Percentiles rank a stretch among this genome's conserved stretches.
phyloP scores from a whole-genome alignment of 2,797 vertebrate species.

The Melanogrammus aeglefinus region DNA sequence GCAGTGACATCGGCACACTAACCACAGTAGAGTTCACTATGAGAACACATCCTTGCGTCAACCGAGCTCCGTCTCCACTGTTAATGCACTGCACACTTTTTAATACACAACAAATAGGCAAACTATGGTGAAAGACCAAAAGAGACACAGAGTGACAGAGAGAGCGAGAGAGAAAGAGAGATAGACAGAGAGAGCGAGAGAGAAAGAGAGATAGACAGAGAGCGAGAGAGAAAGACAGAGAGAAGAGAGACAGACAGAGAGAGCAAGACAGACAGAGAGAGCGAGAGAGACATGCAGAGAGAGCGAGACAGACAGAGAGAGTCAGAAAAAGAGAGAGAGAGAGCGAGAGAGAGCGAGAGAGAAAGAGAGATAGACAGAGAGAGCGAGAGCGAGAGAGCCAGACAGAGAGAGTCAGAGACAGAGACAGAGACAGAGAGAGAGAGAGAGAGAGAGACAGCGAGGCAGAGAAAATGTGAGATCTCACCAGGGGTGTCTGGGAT shows the following conservation, averaged over 20 bases:
- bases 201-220: no score
- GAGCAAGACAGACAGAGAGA: constrained; percentile 1
- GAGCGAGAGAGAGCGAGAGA: not conserved
- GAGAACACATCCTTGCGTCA: not conserved
- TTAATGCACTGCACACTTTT: not conserved
- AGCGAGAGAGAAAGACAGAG: no score
- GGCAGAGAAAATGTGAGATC: constrained; percentile 2
- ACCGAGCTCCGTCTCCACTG: not conserved
- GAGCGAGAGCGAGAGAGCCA: constrained; percentile 4
- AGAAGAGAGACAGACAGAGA: constrained; percentile 6
- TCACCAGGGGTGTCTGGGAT: not conserved
- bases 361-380: constrained; percentile 6
- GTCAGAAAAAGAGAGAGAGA: constrained; percentile 3
- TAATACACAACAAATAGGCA: no score
- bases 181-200: constrained; percentile 4
- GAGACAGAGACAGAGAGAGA: constrained; percentile 1
- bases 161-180: constrained; percentile 3
- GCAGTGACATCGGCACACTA: not conserved
- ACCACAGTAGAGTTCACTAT: not conserved
- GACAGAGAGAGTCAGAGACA: not conserved
- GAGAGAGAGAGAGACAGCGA: constrained; percentile 8
- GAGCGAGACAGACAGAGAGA: not conserved
- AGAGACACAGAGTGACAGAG: constrained; percentile 1
- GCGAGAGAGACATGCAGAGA: constrained; percentile 2
- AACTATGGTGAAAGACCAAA: constrained; percentile 11